phyloP scores from a whole-genome alignment of 2,797 vertebrate genomes.

The Phrynocephalus guinanensis region DNA sequence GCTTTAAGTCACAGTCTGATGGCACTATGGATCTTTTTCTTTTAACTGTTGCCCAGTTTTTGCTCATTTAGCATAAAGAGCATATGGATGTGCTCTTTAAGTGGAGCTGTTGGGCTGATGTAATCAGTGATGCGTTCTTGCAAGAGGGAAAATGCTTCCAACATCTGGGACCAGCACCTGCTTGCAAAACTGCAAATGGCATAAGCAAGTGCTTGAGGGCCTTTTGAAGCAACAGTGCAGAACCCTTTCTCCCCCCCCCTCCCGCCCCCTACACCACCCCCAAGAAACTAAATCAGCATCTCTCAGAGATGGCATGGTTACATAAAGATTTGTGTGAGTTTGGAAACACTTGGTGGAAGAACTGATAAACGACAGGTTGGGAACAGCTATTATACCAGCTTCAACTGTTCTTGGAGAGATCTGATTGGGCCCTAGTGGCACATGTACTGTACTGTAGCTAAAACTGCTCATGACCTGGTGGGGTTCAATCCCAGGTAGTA shows the following conservation, averaged over 20 bases:
- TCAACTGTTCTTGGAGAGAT: too few species aligned
- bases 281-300: background rate
- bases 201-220: background rate
- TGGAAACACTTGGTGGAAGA: too few species aligned
- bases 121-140: constrained; percentile 15
- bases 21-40: background rate
- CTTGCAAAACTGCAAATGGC: background rate
- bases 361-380: background rate
- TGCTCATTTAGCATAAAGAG: background rate
- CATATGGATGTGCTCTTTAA: constrained; percentile 9
- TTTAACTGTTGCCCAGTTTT: background rate
- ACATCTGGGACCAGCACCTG: background rate
- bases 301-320: background rate
- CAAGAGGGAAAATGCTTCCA: background rate
- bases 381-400: too few species aligned
- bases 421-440: background rate
- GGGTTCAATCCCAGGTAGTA: too few species aligned
- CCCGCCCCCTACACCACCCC: too few species aligned
- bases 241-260: background rate
- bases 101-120: background rate
- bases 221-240: background rate
- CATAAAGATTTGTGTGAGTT: background rate
- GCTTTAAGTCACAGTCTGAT: background rate
- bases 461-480: too few species aligned
- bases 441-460: too few species aligned